A percentile compares a stretch with the other conserved stretches of the same genome.
Evolutionary conservation across 2,888 invertebrate genomes (phyloP).

Genomic region (Pseudanteris insignis): DNA sequence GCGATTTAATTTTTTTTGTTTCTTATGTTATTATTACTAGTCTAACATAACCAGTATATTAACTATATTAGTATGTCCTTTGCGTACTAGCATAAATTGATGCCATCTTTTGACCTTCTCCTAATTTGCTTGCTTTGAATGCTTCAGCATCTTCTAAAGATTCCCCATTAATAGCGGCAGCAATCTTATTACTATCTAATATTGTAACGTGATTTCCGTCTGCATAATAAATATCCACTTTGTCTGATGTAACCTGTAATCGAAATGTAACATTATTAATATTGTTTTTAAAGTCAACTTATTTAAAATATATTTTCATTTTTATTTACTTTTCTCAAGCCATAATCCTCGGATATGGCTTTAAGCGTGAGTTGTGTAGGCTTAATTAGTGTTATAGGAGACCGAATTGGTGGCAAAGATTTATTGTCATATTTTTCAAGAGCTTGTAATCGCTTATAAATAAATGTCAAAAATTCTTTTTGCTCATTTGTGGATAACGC

Average conservation of each 20-base stretch:
- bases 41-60: too few species aligned
- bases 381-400: conserved; percentile 72
- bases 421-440: conserved; percentile 68
- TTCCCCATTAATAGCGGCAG: conserved; percentile 63
- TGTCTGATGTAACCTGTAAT: conserved; percentile 68
- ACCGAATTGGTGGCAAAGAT: conserved; percentile 68
- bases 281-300: not conserved
- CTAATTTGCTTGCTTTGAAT: conserved; percentile 45
- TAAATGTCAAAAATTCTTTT: conserved; percentile 62
- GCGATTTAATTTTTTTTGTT: too few species aligned
- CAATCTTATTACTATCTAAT: conserved; percentile 73
- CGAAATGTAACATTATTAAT: conserved; percentile 3
- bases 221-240: conserved; percentile 72
- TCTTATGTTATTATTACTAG: too few species aligned
- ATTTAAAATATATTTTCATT: too few species aligned
- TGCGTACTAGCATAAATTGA: not conserved
- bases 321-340: conserved; percentile 66
- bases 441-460: conserved; percentile 71
- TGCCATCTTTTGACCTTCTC: conserved; percentile 4
- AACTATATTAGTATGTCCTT: too few species aligned
- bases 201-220: conserved; percentile 81
- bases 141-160: conserved; percentile 53
- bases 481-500: conserved; percentile 60
- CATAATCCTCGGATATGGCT: conserved; percentile 74
- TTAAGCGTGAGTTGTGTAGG: conserved; percentile 72